Percentiles rank a stretch among this genome's conserved stretches.
phyloP scores from a whole-genome alignment of 2,797 vertebrate species.

The Eupleurogrammus muticus region DNA sequence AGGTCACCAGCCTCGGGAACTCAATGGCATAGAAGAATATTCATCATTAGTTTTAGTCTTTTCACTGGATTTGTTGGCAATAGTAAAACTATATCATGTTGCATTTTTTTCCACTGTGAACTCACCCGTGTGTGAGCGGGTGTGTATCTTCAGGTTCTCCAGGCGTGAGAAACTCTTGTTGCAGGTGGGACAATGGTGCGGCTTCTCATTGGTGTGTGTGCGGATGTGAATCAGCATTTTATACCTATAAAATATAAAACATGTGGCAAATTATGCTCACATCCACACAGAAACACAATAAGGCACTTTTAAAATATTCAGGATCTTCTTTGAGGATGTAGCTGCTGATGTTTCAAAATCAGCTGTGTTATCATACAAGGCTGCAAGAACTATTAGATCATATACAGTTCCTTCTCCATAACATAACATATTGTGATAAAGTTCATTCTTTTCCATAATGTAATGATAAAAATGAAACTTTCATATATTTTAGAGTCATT shows the following conservation, averaged over 20 bases:
- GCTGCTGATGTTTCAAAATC: not conserved
- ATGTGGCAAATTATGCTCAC: not conserved
- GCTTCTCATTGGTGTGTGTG: slow-evolving; percentile 96
- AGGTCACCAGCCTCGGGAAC: no score
- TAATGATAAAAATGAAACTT: no score
- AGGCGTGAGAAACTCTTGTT: slow-evolving; percentile 98
- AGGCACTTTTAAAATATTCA: not conserved
- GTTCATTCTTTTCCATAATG: no score
- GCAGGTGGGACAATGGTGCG: slow-evolving; percentile 94
- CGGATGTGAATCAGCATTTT: slow-evolving; percentile 99
- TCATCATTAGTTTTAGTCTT: no score
- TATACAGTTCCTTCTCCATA: no score
- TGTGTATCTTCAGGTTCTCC: slow-evolving; percentile 98
- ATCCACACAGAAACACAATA: not conserved
- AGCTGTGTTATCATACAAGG: not conserved
- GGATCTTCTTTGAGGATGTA: not conserved
- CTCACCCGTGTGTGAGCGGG: slow-evolving; percentile 93
- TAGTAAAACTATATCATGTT: not conserved
- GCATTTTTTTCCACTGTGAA: not conserved
- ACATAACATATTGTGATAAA: no score
- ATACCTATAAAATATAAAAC: slow-evolving; percentile 82
- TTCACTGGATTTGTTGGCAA: no score
- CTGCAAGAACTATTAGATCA: no score
- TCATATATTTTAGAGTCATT: no score
- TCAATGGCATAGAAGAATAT: not conserved